Percentiles rank a stretch among this genome's conserved stretches.
These are phyloP conservation scores for Thamnophis sirtalis DNA, from an alignment of 2,113 vertebrate species.

Conservation along the genomic window DNA sequence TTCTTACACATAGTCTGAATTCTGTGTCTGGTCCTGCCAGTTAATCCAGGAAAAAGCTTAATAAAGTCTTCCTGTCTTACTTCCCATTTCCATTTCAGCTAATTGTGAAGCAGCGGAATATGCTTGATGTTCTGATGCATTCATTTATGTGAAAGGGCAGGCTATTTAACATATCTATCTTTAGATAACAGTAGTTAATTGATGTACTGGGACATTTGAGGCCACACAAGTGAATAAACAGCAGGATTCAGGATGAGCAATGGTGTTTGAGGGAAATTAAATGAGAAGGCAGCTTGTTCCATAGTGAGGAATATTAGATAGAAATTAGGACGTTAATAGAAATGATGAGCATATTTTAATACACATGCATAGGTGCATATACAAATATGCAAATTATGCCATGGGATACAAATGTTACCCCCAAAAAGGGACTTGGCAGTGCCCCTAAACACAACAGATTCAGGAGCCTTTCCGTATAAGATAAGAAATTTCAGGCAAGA, in stretches of 20 bases:
- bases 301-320: neutral
- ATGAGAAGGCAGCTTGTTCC: neutral
- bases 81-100: constrained; percentile 26
- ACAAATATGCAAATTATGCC: neutral
- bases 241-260: neutral
- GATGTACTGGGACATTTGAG: neutral
- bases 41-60: neutral
- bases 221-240: constrained; percentile 11
- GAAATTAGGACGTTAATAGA: neutral
- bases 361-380: neutral
- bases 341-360: neutral
- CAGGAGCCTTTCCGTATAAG: neutral
- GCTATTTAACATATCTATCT: neutral
- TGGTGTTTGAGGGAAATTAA: neutral
- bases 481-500: neutral
- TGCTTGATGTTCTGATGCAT: neutral
- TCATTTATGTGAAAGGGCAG: neutral
- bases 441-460: neutral
- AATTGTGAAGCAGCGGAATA: constrained; percentile 22
- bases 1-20: neutral
- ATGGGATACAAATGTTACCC: neutral
- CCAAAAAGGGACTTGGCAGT: neutral
- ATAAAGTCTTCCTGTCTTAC: neutral
- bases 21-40: neutral
- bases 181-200: neutral